Conservation (phyloP, 2,888 invertebrate species). For the Eilema griseolum region DNA sequence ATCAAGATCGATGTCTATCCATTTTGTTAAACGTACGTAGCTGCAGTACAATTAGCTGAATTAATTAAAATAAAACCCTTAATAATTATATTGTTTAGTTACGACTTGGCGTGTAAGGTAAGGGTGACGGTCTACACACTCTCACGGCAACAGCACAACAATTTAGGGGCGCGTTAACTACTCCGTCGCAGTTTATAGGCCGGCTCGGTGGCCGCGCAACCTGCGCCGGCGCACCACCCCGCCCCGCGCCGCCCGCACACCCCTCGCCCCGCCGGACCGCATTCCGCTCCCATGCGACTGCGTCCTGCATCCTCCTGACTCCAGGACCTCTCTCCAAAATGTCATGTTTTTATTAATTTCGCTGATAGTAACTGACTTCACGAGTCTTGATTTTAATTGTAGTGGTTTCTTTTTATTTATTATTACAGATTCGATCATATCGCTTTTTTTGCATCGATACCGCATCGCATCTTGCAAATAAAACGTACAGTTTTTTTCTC, state of each 20-base stretch:
- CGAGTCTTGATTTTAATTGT: slow-evolving; percentile 25
- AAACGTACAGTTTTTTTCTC: not conserved
- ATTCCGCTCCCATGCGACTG: slow-evolving; percentile 87
- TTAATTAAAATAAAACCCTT: slow-evolving; percentile 9
- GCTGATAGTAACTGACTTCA: slow-evolving; percentile 44
- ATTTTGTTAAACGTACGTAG: not conserved
- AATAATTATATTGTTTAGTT: not conserved
- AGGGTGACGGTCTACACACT: slow-evolving; percentile 79
- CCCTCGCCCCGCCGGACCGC: slow-evolving; percentile 76
- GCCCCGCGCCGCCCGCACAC: slow-evolving; percentile 52
- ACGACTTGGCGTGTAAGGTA: slow-evolving; percentile 28
- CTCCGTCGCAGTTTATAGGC: slow-evolving; percentile 75
- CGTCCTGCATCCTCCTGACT: slow-evolving; percentile 71
- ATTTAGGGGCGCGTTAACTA: slow-evolving; percentile 68
- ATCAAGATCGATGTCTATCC: not conserved
- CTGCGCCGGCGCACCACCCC: slow-evolving; percentile 45
- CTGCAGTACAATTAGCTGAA: not conserved
- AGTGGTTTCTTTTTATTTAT: slow-evolving; percentile 23
- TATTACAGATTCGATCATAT: not conserved
- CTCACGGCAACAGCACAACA: slow-evolving; percentile 78
- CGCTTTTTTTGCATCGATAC: too few relatives aligned
- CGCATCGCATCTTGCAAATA: not conserved
- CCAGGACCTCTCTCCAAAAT: slow-evolving; percentile 81
- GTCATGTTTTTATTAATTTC: slow-evolving; percentile 78
- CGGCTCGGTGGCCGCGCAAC: slow-evolving; percentile 63